Base-by-base conservation (phyloP, 2,888 invertebrate species). In the Lissocephala sabroskyi region DNA sequence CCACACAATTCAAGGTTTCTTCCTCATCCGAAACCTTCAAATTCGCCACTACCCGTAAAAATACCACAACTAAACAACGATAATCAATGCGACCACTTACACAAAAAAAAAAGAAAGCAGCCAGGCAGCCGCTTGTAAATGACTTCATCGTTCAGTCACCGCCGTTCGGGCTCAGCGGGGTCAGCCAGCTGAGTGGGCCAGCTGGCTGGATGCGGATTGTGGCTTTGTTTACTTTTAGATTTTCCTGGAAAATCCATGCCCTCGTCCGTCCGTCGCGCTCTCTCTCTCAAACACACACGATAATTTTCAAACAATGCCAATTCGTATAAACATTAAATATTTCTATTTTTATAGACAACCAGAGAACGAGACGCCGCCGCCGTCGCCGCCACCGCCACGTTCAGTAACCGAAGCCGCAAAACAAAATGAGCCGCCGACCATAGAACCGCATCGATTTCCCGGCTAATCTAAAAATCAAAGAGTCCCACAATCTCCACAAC, bases 341-440 rank as follows among this genome's bases (percentile, higher is more conserved):
- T 49, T 48, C 40, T 58, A 43, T 62, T 63, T 62, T 62, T 64
- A 47, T 62, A 62, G 62, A 63, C 46, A 52, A 39, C 30, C 23
- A 36, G 29, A 30, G 41, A 17, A 45, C 40, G 19, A 35, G 33
- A 58, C 39, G 32, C 19, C 39, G 26, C 23, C 32, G 41, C 42
- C 52, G 33, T 26, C 23, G 23, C 23, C 23, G 7, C 23, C 7
- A 23, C 3, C 23, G 4, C 3, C 23, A 7, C 23, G 23, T 23
- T 23, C 23, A 23, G 23, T 46, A 35, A 45, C 36, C 46, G 41
- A 7, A 46, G 40, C 32, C 54, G 50, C 17, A 41, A 39, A 44
- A 46, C 67, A 68, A 66, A 49, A 68, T 68, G 67, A 44, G 47
- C 73, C 67, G 47, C 73, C 67, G 52, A 50, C 67, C 76, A 63